Percentiles rank a stretch among this genome's conserved stretches.
These are phyloP conservation scores for Myopa testacea DNA, from an alignment of 2,888 invertebrate genomes.

Conservation along the genomic window DNA sequence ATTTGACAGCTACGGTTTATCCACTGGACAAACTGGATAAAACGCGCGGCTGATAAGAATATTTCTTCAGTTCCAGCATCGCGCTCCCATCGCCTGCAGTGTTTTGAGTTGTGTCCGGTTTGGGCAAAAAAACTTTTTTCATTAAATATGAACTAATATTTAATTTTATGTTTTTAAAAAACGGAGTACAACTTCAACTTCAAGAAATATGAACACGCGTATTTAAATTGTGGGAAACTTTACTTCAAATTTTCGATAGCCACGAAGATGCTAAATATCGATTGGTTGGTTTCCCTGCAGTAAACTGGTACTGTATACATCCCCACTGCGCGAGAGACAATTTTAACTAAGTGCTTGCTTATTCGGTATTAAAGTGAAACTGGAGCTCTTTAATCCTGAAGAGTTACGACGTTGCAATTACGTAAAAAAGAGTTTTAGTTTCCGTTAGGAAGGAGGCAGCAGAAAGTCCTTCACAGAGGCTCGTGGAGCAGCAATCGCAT, in stretches of 20 bases:
- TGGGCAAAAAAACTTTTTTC: constrained; percentile 25
- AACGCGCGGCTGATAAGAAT: constrained; percentile 19
- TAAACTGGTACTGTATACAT: constrained; percentile 12
- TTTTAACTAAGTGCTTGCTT: constrained; percentile 17
- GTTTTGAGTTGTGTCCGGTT: constrained; percentile 28
- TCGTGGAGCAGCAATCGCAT: not conserved
- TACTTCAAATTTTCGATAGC: constrained; percentile 39
- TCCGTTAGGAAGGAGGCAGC: not conserved
- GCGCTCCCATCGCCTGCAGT: constrained; percentile 42
- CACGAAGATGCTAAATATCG: constrained; percentile 33
- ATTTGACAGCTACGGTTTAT: not conserved
- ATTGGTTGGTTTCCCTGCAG: constrained; percentile 24
- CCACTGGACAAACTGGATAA: constrained; percentile 22
- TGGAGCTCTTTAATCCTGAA: not conserved
- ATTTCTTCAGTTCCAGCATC: constrained; percentile 48
- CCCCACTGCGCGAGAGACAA: constrained; percentile 10
- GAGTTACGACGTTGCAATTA: constrained; percentile 8
- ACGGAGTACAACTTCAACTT: not conserved
- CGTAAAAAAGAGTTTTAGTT: not conserved
- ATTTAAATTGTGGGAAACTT: not conserved
- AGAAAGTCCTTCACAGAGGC: constrained; percentile 27
- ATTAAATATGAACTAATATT: constrained; percentile 13
- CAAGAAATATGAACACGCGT: too few species aligned
- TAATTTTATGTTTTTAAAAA: not conserved
- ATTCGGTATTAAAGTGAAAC: not conserved